Conservation (phyloP, 30 jellyfish, hydroid and myxozoan species). For the Hydra vulgaris region DNA sequence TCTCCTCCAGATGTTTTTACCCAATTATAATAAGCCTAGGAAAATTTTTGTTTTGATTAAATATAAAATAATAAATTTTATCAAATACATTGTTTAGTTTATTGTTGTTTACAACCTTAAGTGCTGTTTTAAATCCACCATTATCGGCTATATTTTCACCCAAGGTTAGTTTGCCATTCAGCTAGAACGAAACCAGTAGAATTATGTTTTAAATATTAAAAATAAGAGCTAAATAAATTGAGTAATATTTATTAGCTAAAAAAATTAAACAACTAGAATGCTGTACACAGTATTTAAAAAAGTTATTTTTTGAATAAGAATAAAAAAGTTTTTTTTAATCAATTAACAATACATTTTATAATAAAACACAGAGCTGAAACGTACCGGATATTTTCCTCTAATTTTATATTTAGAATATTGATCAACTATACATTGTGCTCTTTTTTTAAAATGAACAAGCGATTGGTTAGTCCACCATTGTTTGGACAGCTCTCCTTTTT, state of each 20-base stretch:
- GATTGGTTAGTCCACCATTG: constrained; percentile 95
- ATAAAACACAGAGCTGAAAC: constrained; percentile 3
- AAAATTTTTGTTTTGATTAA: neutral
- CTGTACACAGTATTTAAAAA: too few species aligned
- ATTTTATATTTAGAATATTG: constrained; percentile 79
- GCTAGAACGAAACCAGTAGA: constrained; percentile 27
- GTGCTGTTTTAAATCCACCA: constrained; percentile 94
- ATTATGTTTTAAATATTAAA: neutral
- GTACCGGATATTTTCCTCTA: constrained; percentile 65
- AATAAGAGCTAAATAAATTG: too few species aligned
- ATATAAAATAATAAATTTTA: neutral
- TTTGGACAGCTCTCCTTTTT: constrained; percentile 81
- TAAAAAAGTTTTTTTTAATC: neutral
- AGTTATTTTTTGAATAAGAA: too few species aligned
- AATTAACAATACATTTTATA: too few species aligned
- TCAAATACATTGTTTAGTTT: too few species aligned
- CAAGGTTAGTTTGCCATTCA: constrained; percentile 87
- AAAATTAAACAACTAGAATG: too few species aligned
- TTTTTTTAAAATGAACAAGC: constrained; percentile 38
- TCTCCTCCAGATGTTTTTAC: constrained; percentile 47
- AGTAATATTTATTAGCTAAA: too few species aligned
- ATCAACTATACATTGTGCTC: constrained; percentile 85
- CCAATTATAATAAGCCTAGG: constrained; percentile 91
- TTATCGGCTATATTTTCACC: constrained; percentile 95
- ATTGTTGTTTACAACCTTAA: constrained; percentile 28